Conservation (phyloP, 37 sponge, comb jelly and placozoan genomes). For the Diacarnus erythraeanus region DNA sequence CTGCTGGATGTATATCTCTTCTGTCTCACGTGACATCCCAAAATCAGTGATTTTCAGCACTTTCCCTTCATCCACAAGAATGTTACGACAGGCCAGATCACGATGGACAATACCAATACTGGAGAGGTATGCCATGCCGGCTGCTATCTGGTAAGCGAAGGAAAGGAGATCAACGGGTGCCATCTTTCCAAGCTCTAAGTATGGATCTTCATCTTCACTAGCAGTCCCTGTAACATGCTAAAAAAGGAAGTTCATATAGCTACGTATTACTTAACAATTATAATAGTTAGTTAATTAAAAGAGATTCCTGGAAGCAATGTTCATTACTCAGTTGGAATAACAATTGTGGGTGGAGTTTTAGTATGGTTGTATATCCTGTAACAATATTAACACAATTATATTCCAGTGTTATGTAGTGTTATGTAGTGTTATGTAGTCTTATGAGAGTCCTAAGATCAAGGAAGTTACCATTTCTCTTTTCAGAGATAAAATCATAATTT, state of each 20-base stretch:
- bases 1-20: conserved; percentile 74
- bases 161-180: conserved; percentile 55
- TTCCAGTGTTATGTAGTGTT: too few relatives aligned
- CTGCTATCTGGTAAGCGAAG: conserved; percentile 83
- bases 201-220: conserved; percentile 8
- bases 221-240: not conserved
- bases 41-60: conserved; percentile 77
- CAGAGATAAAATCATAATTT: too few relatives aligned
- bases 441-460: too few relatives aligned
- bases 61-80: conserved; percentile 67
- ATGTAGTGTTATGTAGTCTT: too few relatives aligned
- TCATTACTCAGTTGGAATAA: too few relatives aligned
- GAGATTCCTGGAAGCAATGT: too few relatives aligned
- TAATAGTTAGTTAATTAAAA: too few relatives aligned
- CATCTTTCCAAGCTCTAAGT: conserved; percentile 53
- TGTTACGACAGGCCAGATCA: conserved; percentile 78
- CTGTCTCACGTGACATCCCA: conserved; percentile 69
- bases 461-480: too few relatives aligned
- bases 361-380: too few relatives aligned
- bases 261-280: not conserved
- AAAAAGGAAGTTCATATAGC: not conserved
- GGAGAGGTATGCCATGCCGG: conserved; percentile 84
- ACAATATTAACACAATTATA: too few relatives aligned
- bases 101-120: conserved; percentile 71
- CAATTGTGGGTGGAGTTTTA: too few relatives aligned